Percentiles rank a stretch among this genome's conserved stretches.
phyloP scores from a whole-genome alignment of 2,113 vertebrate genomes.

The Corvus moneduloides region DNA sequence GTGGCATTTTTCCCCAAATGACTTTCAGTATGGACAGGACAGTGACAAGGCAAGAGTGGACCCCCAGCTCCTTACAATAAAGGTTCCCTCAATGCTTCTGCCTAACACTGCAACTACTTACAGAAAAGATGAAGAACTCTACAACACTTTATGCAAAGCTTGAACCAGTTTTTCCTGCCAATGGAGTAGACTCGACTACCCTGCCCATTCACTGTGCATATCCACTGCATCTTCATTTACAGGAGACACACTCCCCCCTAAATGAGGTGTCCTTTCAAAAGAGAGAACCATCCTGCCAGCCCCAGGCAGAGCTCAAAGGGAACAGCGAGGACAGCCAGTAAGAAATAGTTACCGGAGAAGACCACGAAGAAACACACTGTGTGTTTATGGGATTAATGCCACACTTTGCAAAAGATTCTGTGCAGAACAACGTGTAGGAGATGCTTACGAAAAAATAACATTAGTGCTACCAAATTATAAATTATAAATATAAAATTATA shows the following conservation, averaged over 20 bases:
- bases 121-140: not conserved
- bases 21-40: not conserved
- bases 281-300: not conserved
- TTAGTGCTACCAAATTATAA: not conserved
- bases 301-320: not conserved
- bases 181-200: not conserved
- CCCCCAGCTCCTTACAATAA: not conserved
- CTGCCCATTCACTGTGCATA: not conserved
- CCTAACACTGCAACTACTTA: not conserved
- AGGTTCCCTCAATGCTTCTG: not conserved
- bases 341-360: not conserved
- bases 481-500: not conserved
- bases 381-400: not conserved
- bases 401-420: not conserved
- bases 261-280: not conserved
- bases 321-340: not conserved
- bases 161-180: not conserved
- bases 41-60: not conserved
- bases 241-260: not conserved
- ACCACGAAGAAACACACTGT: not conserved
- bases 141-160: not conserved
- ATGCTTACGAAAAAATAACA: not conserved
- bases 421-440: not conserved
- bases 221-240: not conserved
- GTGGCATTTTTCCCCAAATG: not conserved